phyloP scores from a whole-genome alignment of 2,888 invertebrate genomes.

The Agrochola litura region DNA sequence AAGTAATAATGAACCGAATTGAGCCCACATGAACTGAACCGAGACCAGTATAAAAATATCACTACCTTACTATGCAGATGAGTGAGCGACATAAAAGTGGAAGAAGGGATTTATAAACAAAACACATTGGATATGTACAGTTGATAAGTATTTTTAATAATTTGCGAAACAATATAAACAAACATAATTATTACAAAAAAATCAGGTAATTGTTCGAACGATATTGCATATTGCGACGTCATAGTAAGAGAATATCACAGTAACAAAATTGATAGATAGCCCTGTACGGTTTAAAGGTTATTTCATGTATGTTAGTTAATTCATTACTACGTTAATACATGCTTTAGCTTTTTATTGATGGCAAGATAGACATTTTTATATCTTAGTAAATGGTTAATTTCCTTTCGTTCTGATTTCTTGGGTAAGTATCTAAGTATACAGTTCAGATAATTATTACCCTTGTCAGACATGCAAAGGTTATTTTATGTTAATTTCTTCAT shows the following conservation, averaged over 20 bases:
- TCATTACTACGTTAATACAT: slow-evolving; percentile 33
- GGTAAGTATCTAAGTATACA: slow-evolving; percentile 20
- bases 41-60: too few species aligned
- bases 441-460: slow-evolving; percentile 14
- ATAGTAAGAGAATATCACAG: slow-evolving; percentile 87
- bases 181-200: slow-evolving; percentile 77
- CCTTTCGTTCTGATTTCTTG: slow-evolving; percentile 7
- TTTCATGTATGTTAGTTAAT: slow-evolving; percentile 15
- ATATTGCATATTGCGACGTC: slow-evolving; percentile 76
- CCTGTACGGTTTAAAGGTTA: slow-evolving; percentile 55
- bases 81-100: not conserved
- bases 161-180: slow-evolving; percentile 73
- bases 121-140: slow-evolving; percentile 64
- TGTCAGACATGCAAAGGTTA: slow-evolving; percentile 47
- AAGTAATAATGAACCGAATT: not conserved
- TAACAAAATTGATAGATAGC: slow-evolving; percentile 72
- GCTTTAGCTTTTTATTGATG: slow-evolving; percentile 27
- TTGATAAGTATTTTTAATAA: slow-evolving; percentile 69
- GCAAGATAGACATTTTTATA: slow-evolving; percentile 48
- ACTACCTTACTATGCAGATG: too few species aligned
- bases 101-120: slow-evolving; percentile 29
- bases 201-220: slow-evolving; percentile 75
- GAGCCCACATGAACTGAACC: not conserved
- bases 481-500: slow-evolving; percentile 48
- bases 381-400: slow-evolving; percentile 22